These are phyloP conservation scores for Furcula furcula DNA, from an alignment of 2,888 invertebrate species.

Conservation along the genomic window DNA sequence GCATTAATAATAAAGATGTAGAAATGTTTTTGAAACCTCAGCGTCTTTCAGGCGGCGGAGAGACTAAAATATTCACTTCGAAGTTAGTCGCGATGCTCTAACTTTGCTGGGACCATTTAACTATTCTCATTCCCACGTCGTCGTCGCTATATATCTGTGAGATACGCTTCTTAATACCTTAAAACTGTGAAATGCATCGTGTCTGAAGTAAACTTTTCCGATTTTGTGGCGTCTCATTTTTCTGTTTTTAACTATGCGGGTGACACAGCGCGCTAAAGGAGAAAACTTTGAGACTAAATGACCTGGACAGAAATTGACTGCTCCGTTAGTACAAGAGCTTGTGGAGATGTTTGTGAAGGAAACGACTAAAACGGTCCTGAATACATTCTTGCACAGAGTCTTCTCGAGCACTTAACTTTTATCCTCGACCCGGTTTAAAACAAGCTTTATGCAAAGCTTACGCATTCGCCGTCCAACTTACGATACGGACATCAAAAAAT, in stretches of 20 bases:
- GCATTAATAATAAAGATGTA: conserved; percentile 43
- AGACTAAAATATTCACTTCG: conserved; percentile 33
- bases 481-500: conserved; percentile 8
- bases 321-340: conserved; percentile 36
- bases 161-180: conserved; percentile 41
- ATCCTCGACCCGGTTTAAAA: conserved; percentile 7
- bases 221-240: conserved; percentile 48
- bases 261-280: conserved; percentile 42
- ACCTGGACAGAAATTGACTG: conserved; percentile 56
- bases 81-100: conserved; percentile 40
- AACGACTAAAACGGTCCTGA: conserved; percentile 28
- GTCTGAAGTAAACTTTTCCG: conserved; percentile 55
- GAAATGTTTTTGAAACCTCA: conserved; percentile 30
- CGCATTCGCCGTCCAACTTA: not conserved
- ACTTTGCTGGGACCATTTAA: conserved; percentile 56
- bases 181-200: conserved; percentile 56
- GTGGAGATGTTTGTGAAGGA: conserved; percentile 28
- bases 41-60: conserved; percentile 12
- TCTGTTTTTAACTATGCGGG: conserved; percentile 38
- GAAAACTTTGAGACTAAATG: conserved; percentile 67
- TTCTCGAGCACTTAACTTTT: conserved; percentile 14
- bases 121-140: conserved; percentile 55
- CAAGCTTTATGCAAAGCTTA: conserved; percentile 5
- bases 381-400: conserved; percentile 16
- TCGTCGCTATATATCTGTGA: conserved; percentile 43